Conservation (phyloP, 1,140 invertebrate species). For the Chlorops oryzae region DNA sequence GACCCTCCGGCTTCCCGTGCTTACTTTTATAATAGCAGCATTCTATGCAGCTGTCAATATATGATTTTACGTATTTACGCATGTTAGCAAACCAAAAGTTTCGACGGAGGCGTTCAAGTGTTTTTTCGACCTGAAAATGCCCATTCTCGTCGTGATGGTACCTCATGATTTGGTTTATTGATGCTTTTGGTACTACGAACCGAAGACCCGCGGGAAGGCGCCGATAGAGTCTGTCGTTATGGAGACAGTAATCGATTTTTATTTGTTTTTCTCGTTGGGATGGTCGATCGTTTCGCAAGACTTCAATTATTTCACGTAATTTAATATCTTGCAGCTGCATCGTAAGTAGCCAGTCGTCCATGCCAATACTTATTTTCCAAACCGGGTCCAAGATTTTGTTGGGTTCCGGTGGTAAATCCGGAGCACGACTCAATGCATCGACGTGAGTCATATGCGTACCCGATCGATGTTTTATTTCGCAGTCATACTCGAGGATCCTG, state of each 20-base stretch:
- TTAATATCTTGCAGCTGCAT: slow-evolving; percentile 3
- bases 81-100: slow-evolving; percentile 31
- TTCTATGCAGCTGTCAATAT: too few relatives aligned
- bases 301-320: not conserved
- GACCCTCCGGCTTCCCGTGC: slow-evolving; percentile 22
- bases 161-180: slow-evolving; percentile 7
- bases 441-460: slow-evolving; percentile 16
- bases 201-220: not conserved
- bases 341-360: slow-evolving; percentile 4
- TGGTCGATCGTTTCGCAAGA: not conserved
- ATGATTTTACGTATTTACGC: slow-evolving; percentile 21
- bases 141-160: slow-evolving; percentile 26
- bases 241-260: slow-evolving; percentile 5
- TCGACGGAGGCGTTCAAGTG: slow-evolving; percentile 15
- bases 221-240: slow-evolving; percentile 8
- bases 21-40: slow-evolving; percentile 21
- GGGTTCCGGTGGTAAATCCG: too few relatives aligned
- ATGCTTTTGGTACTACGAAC: slow-evolving; percentile 11
- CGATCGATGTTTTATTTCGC: slow-evolving; percentile 8
- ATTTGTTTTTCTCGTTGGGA: slow-evolving; percentile 1
- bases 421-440: slow-evolving; percentile 19
- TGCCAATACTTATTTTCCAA: not conserved
- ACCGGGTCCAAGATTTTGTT: not conserved
- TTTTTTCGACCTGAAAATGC: slow-evolving; percentile 26
- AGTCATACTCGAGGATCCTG: slow-evolving; percentile 14